Conservation (phyloP, 2,888 invertebrate genomes). For the Myopa testacea region DNA sequence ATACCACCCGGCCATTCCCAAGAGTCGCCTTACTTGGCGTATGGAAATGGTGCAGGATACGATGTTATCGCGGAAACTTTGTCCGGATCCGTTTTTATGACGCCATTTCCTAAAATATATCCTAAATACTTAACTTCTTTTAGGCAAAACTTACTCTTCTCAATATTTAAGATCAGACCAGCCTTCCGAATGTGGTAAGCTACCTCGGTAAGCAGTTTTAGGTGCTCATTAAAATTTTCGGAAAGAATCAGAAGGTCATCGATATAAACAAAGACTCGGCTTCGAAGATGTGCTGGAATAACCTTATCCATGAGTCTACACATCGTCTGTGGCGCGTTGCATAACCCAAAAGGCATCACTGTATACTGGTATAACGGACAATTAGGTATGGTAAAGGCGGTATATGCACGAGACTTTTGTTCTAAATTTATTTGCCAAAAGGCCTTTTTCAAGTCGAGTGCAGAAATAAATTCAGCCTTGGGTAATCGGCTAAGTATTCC, state of each 20-base stretch:
- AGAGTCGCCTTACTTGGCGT: not conserved
- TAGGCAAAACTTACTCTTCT: not conserved
- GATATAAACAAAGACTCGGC: not conserved
- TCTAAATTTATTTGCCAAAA: conserved; percentile 34
- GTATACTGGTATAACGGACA: conserved; percentile 19
- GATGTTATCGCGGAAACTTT: not conserved
- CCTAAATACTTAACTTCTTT: conserved; percentile 25
- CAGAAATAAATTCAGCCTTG: conserved; percentile 16
- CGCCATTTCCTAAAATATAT: conserved; percentile 2
- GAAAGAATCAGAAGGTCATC: not conserved
- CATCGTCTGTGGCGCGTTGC: not conserved
- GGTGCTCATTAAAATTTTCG: not conserved
- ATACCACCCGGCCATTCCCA: conserved; percentile 7
- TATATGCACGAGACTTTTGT: not conserved
- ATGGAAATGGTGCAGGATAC: not conserved
- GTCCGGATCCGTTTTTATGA: not conserved
- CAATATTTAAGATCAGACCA: not conserved
- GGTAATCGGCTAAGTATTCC: conserved; percentile 7
- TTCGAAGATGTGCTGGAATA: not conserved
- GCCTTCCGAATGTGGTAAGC: not conserved
- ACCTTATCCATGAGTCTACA: not conserved
- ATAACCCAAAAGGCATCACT: not conserved
- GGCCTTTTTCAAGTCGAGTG: conserved; percentile 25
- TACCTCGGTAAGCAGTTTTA: not conserved
- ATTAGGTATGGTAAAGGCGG: conserved; percentile 19